phyloP scores from a whole-genome alignment of 92 coral and sea anemone species.

The Zoanthus gigantus region DNA sequence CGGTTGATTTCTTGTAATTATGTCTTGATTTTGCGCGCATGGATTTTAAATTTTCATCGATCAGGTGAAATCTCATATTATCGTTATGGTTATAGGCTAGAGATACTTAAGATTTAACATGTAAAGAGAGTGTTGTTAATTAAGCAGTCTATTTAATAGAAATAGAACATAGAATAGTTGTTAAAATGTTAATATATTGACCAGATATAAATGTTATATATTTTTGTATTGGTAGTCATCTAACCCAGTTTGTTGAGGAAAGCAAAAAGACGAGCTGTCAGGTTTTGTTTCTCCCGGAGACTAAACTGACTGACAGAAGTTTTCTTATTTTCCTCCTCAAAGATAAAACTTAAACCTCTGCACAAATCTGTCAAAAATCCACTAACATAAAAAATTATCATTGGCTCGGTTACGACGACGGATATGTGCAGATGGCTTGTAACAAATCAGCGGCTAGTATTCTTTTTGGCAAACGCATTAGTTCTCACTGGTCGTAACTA shows the following conservation, averaged over 20 bases:
- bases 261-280: neutral
- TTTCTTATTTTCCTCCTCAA: neutral
- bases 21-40: neutral
- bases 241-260: too few relatives aligned
- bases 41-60: neutral
- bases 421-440: too few relatives aligned
- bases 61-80: neutral
- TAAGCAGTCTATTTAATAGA: slow-evolving; percentile 17
- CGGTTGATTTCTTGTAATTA: neutral
- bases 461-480: too few relatives aligned
- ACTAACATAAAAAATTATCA: too few relatives aligned
- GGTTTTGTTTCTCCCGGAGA: neutral
- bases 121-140: slow-evolving; percentile 29
- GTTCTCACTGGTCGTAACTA: too few relatives aligned
- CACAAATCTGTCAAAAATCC: too few relatives aligned
- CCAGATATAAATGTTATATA: slow-evolving; percentile 32
- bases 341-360: too few relatives aligned
- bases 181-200: slow-evolving; percentile 49
- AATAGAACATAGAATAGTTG: slow-evolving; percentile 19
- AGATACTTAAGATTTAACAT: neutral
- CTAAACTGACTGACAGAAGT: too few relatives aligned
- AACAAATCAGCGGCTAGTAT: too few relatives aligned
- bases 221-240: slow-evolving; percentile 14
- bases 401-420: neutral
- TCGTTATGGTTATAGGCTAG: neutral